These are phyloP conservation scores for Aix galericulata DNA, from an alignment of 2,113 vertebrate species.

Conservation along the genomic window DNA sequence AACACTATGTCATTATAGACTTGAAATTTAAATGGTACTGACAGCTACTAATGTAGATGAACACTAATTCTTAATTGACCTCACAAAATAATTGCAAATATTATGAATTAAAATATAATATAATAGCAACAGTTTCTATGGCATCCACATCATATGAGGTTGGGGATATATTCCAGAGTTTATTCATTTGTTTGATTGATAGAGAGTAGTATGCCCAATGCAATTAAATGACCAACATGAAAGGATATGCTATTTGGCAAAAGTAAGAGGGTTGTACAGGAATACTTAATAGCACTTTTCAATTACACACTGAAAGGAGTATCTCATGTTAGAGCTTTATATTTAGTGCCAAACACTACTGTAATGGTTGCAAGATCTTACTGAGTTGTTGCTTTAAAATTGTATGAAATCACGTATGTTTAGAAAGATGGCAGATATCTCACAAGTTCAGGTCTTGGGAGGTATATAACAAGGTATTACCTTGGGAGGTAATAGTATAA, in stretches of 20 bases:
- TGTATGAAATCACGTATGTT: neutral
- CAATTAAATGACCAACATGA: neutral
- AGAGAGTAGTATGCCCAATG: neutral
- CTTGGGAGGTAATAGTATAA: neutral
- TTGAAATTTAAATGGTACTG: neutral
- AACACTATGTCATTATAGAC: neutral
- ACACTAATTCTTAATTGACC: neutral
- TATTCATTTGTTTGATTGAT: neutral
- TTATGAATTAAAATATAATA: neutral
- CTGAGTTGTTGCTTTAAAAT: neutral
- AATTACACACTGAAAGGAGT: neutral
- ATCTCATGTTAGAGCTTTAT: neutral
- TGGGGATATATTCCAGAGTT: neutral
- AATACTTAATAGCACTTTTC: neutral
- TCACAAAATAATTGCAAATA: neutral
- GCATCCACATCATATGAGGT: neutral
- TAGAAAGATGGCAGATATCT: neutral
- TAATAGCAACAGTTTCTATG: neutral
- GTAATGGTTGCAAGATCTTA: neutral
- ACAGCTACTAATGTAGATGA: neutral
- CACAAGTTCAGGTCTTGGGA: neutral
- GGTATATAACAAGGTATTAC: neutral
- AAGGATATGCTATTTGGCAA: neutral
- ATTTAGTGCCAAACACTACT: neutral
- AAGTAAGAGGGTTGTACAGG: neutral